A percentile compares a stretch with the other conserved stretches of the same genome.
Evolutionary conservation across 1,140 invertebrate species (phyloP).

Genomic region (Saccostrea cuccullata): DNA sequence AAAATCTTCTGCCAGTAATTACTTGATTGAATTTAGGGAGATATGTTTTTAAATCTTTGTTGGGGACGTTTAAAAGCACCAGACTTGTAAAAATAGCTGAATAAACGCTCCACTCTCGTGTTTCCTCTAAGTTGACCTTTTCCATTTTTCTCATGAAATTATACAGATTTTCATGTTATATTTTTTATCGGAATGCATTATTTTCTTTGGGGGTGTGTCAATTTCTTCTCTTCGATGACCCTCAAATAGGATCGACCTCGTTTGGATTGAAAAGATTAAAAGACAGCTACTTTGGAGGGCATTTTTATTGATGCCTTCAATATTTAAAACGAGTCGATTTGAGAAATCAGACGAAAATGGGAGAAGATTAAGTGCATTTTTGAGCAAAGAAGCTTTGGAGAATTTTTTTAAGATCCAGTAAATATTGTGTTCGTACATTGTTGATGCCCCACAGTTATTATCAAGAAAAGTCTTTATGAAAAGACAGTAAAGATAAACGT

Average conservation of each 20-base stretch:
- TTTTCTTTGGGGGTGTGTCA: slow-evolving; percentile 32
- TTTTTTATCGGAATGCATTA: slow-evolving; percentile 27
- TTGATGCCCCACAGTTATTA: neutral
- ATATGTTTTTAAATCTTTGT: slow-evolving; percentile 5
- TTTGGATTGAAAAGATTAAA: slow-evolving; percentile 14
- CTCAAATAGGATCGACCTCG: slow-evolving; percentile 23
- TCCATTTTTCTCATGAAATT: neutral
- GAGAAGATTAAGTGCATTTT: slow-evolving; percentile 22
- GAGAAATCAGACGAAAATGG: slow-evolving; percentile 16
- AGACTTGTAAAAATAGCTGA: neutral
- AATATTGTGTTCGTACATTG: neutral
- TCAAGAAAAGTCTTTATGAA: neutral
- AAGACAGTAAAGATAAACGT: neutral
- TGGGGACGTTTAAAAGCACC: slow-evolving; percentile 13
- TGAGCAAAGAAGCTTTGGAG: neutral
- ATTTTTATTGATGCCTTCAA: slow-evolving; percentile 34
- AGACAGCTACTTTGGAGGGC: slow-evolving; percentile 14
- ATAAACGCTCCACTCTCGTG: neutral
- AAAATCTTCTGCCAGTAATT: slow-evolving; percentile 22
- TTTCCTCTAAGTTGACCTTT: neutral
- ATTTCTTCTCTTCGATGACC: slow-evolving; percentile 18
- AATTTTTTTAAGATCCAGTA: neutral
- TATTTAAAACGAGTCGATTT: slow-evolving; percentile 1
- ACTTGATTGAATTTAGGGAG: neutral
- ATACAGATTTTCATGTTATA: slow-evolving; percentile 28